Base-by-base conservation (phyloP, 2,888 invertebrate genomes). In the Harpagoxenus sublaevis region DNA sequence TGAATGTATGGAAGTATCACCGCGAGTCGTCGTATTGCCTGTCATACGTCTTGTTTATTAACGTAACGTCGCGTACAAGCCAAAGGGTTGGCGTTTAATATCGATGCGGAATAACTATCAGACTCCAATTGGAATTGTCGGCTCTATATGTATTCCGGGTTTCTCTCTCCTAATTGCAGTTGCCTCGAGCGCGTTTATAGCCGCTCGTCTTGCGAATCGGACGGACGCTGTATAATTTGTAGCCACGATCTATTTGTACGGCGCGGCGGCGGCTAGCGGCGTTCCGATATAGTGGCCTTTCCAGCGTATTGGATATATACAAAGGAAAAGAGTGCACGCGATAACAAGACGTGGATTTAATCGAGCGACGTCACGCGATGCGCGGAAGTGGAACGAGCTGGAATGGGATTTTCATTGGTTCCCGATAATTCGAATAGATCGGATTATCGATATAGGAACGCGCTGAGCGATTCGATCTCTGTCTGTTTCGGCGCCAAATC, bases 261-360 rank as follows among this genome's bases (percentile, higher is more conserved):
- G 8, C 63, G 35, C 18, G 9, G 31, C 9, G 15, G 15, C 45
- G 35, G 8, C n/a, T 23, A 53, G 75, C 35, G 23, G n/a, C 70
- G 42, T 45, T n/a, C 57, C 28, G 78, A 78, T 78, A 45, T 78
- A 45, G 31, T 48, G 71, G 57, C 71, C 45, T 68, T 71, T 60
- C 51, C 39, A 48, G 51, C 77, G 45, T 60, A 66, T 48, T 73
- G 60, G 35, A 79, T 79, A 73, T 55, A 18, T 48, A 74, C 48
- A 60, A 81, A 60, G 77, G 75, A 83, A 87, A 85, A 60, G 68
- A 85, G 65, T 28, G 60, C 79, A 81, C 74, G 79, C 79, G 79
- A 71, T 77, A 83, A 85, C 86, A 53, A 60, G 83, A 84, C 65
- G 85, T 81, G 42, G 75, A 78, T 81, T 88, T 88, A 88, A 88